Percentiles rank a stretch among this genome's conserved stretches.
Conservation (phyloP, 2,797 vertebrate species). For the Distichodus sexfasciatus region DNA sequence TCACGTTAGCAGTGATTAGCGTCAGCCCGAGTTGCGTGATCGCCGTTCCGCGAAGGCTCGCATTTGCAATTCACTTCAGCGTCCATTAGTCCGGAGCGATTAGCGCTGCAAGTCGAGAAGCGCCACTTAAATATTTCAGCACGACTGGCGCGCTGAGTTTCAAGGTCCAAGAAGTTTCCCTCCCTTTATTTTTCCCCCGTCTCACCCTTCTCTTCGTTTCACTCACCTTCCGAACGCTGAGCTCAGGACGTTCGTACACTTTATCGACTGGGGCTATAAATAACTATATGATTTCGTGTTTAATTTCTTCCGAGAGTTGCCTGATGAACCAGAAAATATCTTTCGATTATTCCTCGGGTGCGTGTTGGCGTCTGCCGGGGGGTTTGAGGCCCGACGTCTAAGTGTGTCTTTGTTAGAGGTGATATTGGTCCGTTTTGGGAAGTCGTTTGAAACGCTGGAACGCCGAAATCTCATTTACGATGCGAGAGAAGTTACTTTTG, state of each 20-base stretch:
- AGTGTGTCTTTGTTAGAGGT: neutral
- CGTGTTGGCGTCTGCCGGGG: neutral
- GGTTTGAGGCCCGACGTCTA: neutral
- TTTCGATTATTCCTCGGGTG: conserved; percentile 25
- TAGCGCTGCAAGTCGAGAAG: conserved; percentile 28
- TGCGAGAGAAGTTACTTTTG: too few species aligned
- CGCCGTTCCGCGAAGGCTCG: conserved; percentile 15
- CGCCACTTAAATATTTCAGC: conserved; percentile 45
- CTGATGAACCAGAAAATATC: conserved; percentile 33
- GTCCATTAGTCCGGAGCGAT: conserved; percentile 34
- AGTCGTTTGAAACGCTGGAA: too few species aligned
- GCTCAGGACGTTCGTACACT: conserved; percentile 38
- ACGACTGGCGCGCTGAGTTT: conserved; percentile 30
- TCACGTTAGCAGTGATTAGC: conserved; percentile 20
- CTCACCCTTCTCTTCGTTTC: conserved; percentile 15
- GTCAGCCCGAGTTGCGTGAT: neutral
- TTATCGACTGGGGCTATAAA: conserved; percentile 49
- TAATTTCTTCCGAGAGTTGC: conserved; percentile 34
- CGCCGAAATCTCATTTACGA: too few species aligned
- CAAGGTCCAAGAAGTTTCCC: conserved; percentile 14
- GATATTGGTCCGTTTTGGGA: too few species aligned
- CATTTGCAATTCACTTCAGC: conserved; percentile 27
- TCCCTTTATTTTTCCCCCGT: neutral
- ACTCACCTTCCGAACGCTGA: too few species aligned
- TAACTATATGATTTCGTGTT: conserved; percentile 36